Evolutionary conservation across 1,140 invertebrate species (phyloP), one percentile per base, ranked within the genome.

Genomic region (Listronotus bonariensis): DNA sequence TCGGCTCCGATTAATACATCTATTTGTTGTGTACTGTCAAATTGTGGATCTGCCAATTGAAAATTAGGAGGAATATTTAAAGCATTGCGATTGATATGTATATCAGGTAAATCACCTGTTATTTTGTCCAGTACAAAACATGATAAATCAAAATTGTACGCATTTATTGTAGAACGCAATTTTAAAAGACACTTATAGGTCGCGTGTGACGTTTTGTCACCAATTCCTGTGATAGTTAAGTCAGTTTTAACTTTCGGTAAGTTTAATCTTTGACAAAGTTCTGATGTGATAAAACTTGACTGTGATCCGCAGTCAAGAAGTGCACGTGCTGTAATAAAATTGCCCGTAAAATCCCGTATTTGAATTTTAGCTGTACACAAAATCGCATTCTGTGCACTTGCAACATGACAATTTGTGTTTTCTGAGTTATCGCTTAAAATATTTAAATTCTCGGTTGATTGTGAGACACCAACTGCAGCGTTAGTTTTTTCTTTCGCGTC

Each of bases 1-100:
- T 40, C 48, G 18, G 48, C 59, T 11, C 59, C 59, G 6, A 54
- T 6, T 14, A 62, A 18, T 17, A 62, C 6, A 34, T 57, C 55
- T 42, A 57, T 45, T 45, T 57, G 6, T n/a, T 1, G 45, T 42
- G 52, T 9, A 5, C 65, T 20, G 38, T 66, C 38, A 65, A 70
- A 76, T 41, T 69, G 60, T 0, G 66, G 68, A 40, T 77, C 74
- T 15, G 67, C 62, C 38, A 71, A 59, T 15, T 42, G 15, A 12
- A 70, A n/a, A 42, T 58, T 46, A 45, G 32, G 9, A 7, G 66
- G 68, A 43, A 70, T 65, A 4, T 49, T 60, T 14, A 67, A 18
- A 0, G 41, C 17, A n/a, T 40, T 48, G 2, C 9, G 14, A 38
- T 66, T 12, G 11, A 69, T 20, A 10, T 7, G 10, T 5, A 15